Conservation (phyloP, 1,140 invertebrate species). For the Pararge aegeria region DNA sequence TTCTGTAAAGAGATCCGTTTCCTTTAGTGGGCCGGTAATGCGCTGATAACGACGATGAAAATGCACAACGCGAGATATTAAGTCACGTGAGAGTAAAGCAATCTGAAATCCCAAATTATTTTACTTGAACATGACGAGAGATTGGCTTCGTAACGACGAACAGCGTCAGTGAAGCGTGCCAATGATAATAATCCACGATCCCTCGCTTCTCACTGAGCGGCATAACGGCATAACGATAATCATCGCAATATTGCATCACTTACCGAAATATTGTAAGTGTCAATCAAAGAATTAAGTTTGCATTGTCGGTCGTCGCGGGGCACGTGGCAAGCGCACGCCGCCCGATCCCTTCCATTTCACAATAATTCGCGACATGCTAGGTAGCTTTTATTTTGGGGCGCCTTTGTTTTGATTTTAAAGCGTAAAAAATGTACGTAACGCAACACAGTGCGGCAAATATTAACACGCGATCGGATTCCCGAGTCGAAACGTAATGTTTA, state of each 20-base stretch:
- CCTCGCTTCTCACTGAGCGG: conserved; percentile 37
- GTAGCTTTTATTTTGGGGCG: conserved; percentile 41
- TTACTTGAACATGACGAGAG: conserved; percentile 30
- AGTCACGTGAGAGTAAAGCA: no score
- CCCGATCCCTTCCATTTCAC: conserved; percentile 30
- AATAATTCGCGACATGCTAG: conserved; percentile 39
- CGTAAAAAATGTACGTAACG: conserved; percentile 49
- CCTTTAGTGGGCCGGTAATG: no score
- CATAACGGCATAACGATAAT: conserved; percentile 73
- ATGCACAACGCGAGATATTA: no score
- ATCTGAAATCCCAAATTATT: background rate
- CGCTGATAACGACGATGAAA: no score
- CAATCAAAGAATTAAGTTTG: conserved; percentile 79
- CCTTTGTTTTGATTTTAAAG: conserved; percentile 67
- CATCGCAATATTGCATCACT: conserved; percentile 80
- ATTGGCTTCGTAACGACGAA: conserved; percentile 26
- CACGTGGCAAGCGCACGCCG: conserved; percentile 55
- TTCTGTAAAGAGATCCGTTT: no score
- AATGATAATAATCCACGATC: conserved; percentile 55
- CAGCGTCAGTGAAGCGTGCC: conserved; percentile 47
- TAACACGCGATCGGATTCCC: conserved; percentile 32
- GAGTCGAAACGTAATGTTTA: conserved; percentile 11
- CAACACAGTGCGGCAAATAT: conserved; percentile 18
- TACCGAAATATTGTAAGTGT: conserved; percentile 81
- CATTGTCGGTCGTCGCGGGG: conserved; percentile 56